phyloP scores from a whole-genome alignment of 2,888 invertebrate genomes.

The Hyles lineata region DNA sequence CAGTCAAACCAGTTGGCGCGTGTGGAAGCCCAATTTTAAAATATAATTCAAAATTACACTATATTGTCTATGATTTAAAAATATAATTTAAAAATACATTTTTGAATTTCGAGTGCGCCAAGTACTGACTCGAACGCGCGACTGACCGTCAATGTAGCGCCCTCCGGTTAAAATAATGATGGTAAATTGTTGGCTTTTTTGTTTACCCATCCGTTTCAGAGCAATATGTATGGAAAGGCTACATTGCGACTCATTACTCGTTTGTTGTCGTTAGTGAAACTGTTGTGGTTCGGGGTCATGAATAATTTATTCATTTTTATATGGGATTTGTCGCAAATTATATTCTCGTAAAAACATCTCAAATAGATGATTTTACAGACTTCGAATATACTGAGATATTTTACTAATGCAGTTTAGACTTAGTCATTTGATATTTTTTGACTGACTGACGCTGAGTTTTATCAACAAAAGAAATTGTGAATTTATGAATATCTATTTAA shows the following conservation, averaged over 20 bases:
- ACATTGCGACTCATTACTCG: background rate
- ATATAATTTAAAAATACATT: constrained; percentile 32
- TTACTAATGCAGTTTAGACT: no score
- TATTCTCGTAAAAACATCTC: no score
- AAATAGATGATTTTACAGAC: no score
- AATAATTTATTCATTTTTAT: background rate
- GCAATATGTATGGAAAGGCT: constrained; percentile 36
- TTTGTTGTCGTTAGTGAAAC: background rate
- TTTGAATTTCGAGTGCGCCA: constrained; percentile 43
- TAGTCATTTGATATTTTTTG: no score
- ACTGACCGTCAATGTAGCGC: constrained; percentile 52
- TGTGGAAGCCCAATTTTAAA: background rate
- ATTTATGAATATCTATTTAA: no score
- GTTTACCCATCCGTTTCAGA: constrained; percentile 61
- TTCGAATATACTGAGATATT: no score
- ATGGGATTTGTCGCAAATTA: no score
- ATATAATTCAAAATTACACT: background rate
- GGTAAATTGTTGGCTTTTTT: constrained; percentile 72
- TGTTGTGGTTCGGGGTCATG: background rate
- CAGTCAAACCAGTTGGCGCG: background rate
- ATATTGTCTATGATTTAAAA: constrained; percentile 32
- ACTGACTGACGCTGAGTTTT: no score
- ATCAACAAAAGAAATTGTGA: no score
- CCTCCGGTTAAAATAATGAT: constrained; percentile 79
- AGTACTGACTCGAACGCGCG: constrained; percentile 53